A percentile compares a stretch with the other conserved stretches of the same genome.
Evolutionary conservation across 2,113 vertebrate species (phyloP).

Genomic region (Tretioscincus oriximinensis): DNA sequence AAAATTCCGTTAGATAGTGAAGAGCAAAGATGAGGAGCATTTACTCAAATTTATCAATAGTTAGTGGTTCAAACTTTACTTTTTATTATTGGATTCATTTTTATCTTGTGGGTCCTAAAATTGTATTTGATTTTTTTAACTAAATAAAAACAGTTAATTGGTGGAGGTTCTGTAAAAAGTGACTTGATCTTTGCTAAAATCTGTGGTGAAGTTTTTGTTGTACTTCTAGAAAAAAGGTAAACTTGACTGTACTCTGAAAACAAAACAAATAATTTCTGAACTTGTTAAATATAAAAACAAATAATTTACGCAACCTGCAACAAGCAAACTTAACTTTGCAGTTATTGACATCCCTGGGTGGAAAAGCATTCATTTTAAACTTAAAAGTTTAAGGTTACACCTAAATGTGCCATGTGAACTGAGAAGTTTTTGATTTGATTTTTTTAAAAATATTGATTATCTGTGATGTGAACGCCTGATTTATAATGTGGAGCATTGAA

Average conservation of each 20-base stretch:
- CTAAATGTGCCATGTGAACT: neutral
- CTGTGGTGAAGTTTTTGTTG: neutral
- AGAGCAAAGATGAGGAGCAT: neutral
- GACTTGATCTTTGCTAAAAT: neutral
- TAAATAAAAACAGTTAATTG: no score
- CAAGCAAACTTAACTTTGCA: neutral
- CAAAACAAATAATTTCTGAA: neutral
- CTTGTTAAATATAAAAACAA: no score
- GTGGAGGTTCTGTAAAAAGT: neutral
- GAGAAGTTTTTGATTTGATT: neutral
- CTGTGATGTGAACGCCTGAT: neutral
- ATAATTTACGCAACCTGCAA: neutral
- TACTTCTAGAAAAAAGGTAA: neutral
- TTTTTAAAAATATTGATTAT: neutral
- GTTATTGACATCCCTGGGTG: neutral
- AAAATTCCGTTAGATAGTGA: neutral
- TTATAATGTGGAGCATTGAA: constrained; percentile 7
- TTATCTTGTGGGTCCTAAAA: no score
- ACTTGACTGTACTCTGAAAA: neutral
- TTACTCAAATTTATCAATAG: neutral
- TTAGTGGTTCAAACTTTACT: neutral
- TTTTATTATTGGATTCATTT: neutral
- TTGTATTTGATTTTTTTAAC: no score
- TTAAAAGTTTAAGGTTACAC: neutral
- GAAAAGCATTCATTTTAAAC: neutral